Evolutionary conservation across 2,797 vertebrate genomes (phyloP).

Genomic region (Australoheros facetus): DNA sequence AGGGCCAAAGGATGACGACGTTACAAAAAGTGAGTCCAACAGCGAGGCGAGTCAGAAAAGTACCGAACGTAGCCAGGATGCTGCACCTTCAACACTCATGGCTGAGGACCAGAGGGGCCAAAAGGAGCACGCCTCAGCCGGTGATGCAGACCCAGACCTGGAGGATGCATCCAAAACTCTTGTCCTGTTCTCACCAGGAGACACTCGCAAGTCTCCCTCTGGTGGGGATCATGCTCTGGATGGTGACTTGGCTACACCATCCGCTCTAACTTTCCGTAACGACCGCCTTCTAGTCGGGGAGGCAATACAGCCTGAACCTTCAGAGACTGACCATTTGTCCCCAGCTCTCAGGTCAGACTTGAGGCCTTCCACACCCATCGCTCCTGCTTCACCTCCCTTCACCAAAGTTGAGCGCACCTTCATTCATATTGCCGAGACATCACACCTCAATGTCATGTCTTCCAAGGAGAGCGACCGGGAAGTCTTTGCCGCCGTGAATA

Average conservation of each 20-base stretch:
- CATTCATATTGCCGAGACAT: conserved; percentile 95
- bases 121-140: conserved; percentile 85
- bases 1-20: conserved; percentile 82
- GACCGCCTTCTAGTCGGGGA: conserved; percentile 83
- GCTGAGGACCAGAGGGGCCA: conserved; percentile 90
- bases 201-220: conserved; percentile 90
- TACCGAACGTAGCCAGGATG: conserved; percentile 91
- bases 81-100: conserved; percentile 87
- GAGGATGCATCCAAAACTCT: conserved; percentile 97
- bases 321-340: conserved; percentile 87
- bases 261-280: conserved; percentile 81
- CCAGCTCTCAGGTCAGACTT: conserved; percentile 89
- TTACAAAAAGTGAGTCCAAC: conserved; percentile 86
- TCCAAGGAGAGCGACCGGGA: conserved; percentile 75
- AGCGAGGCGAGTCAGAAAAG: conserved; percentile 91
- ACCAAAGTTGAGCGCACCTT: conserved; percentile 98
- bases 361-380: conserved; percentile 79
- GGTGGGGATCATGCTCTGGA: conserved; percentile 84
- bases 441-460: conserved; percentile 94
- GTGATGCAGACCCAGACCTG: conserved; percentile 91
- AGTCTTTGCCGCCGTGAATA: conserved; percentile 72
- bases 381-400: conserved; percentile 89
- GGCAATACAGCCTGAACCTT: conserved; percentile 68
- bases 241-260: conserved; percentile 85
- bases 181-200: conserved; percentile 95